Evolutionary conservation across 2,113 vertebrate species (phyloP).

Genomic region (Arizona elegans): DNA sequence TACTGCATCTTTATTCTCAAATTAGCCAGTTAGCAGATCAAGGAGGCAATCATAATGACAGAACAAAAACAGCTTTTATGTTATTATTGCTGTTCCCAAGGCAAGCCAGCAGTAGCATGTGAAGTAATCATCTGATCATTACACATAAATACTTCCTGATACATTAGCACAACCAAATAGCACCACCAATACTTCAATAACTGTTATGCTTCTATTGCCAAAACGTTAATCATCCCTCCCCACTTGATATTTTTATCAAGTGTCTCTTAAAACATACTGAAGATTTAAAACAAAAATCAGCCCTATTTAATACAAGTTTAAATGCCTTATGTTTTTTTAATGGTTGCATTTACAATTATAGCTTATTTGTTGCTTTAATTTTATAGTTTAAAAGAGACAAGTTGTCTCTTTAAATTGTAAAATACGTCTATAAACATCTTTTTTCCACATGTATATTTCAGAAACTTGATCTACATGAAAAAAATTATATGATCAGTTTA

Average conservation of each 20-base stretch:
- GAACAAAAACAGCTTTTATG: background rate
- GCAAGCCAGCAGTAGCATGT: background rate
- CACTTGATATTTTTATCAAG: background rate
- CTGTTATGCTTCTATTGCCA: background rate
- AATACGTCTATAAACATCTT: background rate
- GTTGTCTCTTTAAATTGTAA: no score
- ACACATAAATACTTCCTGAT: background rate
- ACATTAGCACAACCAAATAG: background rate
- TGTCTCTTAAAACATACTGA: background rate
- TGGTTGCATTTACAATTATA: background rate
- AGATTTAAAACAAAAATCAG: background rate
- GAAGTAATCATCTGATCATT: background rate
- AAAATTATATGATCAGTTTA: background rate
- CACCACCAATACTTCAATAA: background rate
- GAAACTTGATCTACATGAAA: background rate
- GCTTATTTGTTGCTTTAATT: background rate
- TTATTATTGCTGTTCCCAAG: background rate
- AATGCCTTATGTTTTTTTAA: background rate
- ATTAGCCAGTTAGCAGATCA: background rate
- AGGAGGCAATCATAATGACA: background rate
- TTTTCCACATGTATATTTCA: background rate
- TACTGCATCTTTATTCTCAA: background rate
- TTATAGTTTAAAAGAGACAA: no score
- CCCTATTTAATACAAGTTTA: background rate
- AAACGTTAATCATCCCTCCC: background rate